phyloP scores from a whole-genome alignment of 2,113 vertebrate genomes.

The Butastur rufipennis region DNA sequence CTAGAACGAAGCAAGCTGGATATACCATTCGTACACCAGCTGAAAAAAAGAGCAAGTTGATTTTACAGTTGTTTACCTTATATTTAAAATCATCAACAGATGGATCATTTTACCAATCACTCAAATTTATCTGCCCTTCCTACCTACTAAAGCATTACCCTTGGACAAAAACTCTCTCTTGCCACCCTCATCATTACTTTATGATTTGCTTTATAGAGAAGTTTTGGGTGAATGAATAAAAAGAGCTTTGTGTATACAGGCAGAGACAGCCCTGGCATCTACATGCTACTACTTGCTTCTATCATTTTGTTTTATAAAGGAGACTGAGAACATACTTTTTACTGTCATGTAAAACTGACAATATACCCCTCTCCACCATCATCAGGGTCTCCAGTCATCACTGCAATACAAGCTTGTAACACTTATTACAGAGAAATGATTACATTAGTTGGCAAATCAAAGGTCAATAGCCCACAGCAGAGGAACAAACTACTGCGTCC shows the following conservation, averaged over 20 bases:
- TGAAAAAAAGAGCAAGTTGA: neutral
- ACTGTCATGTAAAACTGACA: neutral
- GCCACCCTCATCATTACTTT: neutral
- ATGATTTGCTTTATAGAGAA: neutral
- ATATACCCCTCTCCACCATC: neutral
- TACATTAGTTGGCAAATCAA: neutral
- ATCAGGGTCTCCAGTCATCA: neutral
- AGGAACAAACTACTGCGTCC: neutral
- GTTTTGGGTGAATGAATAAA: neutral
- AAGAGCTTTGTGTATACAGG: neutral
- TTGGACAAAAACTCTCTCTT: neutral
- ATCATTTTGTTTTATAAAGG: neutral
- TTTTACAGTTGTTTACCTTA: neutral
- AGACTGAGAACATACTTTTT: neutral
- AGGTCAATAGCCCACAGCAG: neutral
- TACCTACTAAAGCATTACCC: neutral
- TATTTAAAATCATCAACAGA: neutral
- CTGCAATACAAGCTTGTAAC: neutral
- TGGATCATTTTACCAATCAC: neutral
- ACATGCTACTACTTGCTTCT: neutral
- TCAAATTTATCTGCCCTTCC: neutral
- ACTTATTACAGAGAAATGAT: neutral
- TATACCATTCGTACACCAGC: constrained; percentile 98
- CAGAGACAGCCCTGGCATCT: neutral
- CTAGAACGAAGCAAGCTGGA: constrained; percentile 93